Evolutionary conservation across 2,113 vertebrate genomes (phyloP).

Genomic region (Neotoma lepida): DNA sequence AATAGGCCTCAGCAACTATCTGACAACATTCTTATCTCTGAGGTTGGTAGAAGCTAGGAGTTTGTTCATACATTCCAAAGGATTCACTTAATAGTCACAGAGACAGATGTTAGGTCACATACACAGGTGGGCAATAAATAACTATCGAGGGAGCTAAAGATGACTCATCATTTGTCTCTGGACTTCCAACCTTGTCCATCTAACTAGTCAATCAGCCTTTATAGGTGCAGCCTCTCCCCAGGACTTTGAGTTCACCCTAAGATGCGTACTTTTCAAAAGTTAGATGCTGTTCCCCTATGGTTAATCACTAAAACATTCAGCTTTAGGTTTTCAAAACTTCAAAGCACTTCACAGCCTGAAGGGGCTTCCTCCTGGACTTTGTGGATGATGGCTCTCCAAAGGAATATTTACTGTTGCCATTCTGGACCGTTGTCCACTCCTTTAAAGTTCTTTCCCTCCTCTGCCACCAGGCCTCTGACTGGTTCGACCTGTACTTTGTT

Average conservation of each 20-base stretch:
- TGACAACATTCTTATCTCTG: background rate
- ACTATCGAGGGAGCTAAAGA: background rate
- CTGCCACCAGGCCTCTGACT: background rate
- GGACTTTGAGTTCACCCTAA: background rate
- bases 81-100: background rate
- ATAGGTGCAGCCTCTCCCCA: background rate
- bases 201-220: background rate
- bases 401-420: background rate
- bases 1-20: background rate
- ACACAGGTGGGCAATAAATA: background rate
- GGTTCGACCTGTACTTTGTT: background rate
- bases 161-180: background rate
- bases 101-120: background rate
- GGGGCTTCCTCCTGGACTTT: background rate
- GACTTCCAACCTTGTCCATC: background rate
- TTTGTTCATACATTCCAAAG: background rate
- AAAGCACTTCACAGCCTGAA: background rate
- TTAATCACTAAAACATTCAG: background rate
- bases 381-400: background rate
- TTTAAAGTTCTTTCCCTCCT: background rate
- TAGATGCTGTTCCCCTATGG: background rate
- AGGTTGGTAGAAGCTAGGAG: background rate
- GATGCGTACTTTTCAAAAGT: background rate
- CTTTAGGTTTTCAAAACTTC: background rate
- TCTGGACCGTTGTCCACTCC: background rate